A percentile compares a stretch with the other conserved stretches of the same genome.
phyloP scores from a whole-genome alignment of 2,113 vertebrate species.

The Megaceryle torquata region DNA sequence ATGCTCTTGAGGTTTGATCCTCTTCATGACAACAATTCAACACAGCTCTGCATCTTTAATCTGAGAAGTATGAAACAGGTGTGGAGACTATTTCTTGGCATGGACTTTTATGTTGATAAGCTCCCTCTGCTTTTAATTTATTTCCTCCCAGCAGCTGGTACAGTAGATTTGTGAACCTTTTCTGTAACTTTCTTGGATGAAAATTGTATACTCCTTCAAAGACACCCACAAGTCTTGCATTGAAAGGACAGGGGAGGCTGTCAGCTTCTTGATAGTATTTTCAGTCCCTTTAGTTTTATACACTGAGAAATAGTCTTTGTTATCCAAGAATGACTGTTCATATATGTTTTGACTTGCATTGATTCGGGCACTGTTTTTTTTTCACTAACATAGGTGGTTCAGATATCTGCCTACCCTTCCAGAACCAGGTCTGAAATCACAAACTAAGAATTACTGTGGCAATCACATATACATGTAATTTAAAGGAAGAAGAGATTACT shows the following conservation, averaged over 20 bases:
- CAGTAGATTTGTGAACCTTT: neutral
- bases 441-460: neutral
- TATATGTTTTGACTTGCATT: neutral
- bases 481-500: neutral
- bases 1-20: neutral
- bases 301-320: neutral
- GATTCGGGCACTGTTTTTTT: neutral
- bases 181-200: neutral
- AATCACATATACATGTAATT: neutral
- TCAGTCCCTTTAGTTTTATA: constrained; percentile 3
- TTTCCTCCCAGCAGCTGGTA: neutral
- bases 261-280: neutral
- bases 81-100: neutral
- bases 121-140: constrained; percentile 5
- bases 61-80: neutral
- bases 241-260: neutral
- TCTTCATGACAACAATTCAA: neutral
- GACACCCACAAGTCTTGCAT: neutral
- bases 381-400: neutral
- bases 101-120: neutral
- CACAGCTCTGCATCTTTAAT: neutral
- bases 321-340: neutral
- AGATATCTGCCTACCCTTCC: neutral
- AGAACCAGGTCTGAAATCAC: neutral
- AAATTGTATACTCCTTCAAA: constrained; percentile 5